Conservation (phyloP, 2,888 invertebrate genomes). For the Synanthedon andrenaeformis region DNA sequence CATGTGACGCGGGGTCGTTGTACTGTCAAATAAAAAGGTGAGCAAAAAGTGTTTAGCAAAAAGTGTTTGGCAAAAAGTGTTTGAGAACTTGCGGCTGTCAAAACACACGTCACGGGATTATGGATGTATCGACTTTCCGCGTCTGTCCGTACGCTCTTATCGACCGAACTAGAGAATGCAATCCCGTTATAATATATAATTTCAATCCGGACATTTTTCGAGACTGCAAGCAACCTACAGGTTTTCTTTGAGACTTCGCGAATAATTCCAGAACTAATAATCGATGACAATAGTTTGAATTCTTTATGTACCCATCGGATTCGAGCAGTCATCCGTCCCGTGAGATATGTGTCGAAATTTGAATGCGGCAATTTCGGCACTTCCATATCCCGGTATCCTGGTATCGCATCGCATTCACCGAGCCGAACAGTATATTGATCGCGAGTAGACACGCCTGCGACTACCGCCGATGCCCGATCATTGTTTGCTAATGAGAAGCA, state of each 20-base stretch:
- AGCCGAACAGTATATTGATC: slow-evolving; percentile 37
- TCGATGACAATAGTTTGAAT: too few species aligned
- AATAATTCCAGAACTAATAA: too few species aligned
- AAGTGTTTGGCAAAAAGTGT: slow-evolving; percentile 37
- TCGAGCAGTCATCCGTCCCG: too few species aligned
- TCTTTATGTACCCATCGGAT: too few species aligned
- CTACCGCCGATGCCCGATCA: slow-evolving; percentile 29
- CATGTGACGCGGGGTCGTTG: slow-evolving; percentile 39
- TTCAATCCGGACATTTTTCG: too few species aligned
- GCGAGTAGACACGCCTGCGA: slow-evolving; percentile 10
- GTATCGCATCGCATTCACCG: too few species aligned
- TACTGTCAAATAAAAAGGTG: slow-evolving; percentile 29
- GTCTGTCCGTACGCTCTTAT: slow-evolving; percentile 18
- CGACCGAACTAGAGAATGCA: slow-evolving; percentile 12
- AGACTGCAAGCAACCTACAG: too few species aligned
- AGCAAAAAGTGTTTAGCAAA: slow-evolving; percentile 38
- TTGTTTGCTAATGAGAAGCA: slow-evolving; percentile 61
- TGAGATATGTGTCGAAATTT: too few species aligned
- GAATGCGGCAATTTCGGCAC: too few species aligned
- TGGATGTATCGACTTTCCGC: slow-evolving; percentile 42
- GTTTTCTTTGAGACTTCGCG: too few species aligned
- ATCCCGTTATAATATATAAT: too few species aligned
- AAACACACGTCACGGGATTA: slow-evolving; percentile 64
- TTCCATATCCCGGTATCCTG: too few species aligned
- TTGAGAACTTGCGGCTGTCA: slow-evolving; percentile 39